Evolutionary conservation across 2,888 invertebrate species (phyloP).

Genomic region (Sinopyrophorus schimmeli): DNA sequence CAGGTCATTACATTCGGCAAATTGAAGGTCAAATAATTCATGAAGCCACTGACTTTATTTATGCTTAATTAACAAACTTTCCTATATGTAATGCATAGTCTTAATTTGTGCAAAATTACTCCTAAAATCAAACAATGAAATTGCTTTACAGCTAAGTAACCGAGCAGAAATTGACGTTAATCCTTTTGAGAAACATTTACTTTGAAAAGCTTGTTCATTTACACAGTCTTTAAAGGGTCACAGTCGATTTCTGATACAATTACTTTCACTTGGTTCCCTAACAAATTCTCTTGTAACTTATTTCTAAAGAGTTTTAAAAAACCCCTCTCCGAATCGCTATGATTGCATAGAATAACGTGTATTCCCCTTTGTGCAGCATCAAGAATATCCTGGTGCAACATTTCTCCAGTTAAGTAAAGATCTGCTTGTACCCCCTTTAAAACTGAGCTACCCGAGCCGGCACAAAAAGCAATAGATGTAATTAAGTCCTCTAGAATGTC

Average conservation of each 20-base stretch:
- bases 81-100: too few relatives aligned
- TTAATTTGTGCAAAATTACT: too few relatives aligned
- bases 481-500: slow-evolving; percentile 61
- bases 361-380: slow-evolving; percentile 80
- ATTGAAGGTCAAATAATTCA: too few relatives aligned
- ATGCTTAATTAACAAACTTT: too few relatives aligned
- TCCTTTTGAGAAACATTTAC: too few relatives aligned
- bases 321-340: slow-evolving; percentile 92
- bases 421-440: slow-evolving; percentile 73
- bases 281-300: slow-evolving; percentile 42
- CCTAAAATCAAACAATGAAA: too few relatives aligned
- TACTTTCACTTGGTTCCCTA: slow-evolving; percentile 61
- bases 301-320: slow-evolving; percentile 68
- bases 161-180: too few relatives aligned
- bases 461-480: slow-evolving; percentile 77
- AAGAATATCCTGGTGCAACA: slow-evolving; percentile 94
- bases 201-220: too few relatives aligned
- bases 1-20: too few relatives aligned
- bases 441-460: slow-evolving; percentile 85
- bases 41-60: too few relatives aligned
- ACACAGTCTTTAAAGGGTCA: slow-evolving; percentile 77
- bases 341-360: slow-evolving; percentile 86
- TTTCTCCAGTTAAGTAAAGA: slow-evolving; percentile 88
- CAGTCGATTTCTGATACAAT: slow-evolving; percentile 71
- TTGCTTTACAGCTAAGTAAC: neutral